Conservation (phyloP, 2,797 vertebrate genomes). For the Heteromormyrus szaboi region DNA sequence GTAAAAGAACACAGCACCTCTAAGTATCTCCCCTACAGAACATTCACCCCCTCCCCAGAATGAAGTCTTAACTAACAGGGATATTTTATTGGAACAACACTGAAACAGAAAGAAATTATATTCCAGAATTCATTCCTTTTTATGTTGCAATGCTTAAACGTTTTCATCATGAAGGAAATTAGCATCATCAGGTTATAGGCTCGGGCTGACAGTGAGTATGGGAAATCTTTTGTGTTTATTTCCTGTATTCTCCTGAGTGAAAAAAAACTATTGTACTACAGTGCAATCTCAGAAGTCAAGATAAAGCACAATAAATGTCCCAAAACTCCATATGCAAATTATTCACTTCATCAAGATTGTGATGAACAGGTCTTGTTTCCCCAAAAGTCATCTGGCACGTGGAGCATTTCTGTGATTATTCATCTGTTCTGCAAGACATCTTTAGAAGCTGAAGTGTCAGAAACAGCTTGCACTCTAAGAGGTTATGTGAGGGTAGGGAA, state of each 20-base stretch:
- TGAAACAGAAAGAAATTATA: not conserved
- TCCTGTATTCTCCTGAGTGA: not conserved
- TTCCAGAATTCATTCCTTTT: not conserved
- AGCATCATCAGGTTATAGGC: not conserved
- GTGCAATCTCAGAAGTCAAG: not conserved
- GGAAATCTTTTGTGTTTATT: not conserved
- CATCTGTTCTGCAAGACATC: not conserved
- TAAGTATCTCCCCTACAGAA: not conserved
- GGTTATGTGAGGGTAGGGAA: slow-evolving; percentile 8
- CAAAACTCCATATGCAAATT: not conserved
- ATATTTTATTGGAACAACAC: not conserved
- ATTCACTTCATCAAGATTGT: not conserved
- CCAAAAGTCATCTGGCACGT: not conserved
- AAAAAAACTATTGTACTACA: not conserved
- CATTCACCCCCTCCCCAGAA: not conserved
- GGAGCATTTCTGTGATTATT: not conserved
- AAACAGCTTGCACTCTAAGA: not conserved
- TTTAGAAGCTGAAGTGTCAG: not conserved
- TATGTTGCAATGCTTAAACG: not conserved
- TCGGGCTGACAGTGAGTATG: not conserved
- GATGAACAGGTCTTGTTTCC: not conserved
- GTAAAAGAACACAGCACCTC: not conserved
- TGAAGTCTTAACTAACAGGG: not conserved
- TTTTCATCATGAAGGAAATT: not conserved
- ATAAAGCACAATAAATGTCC: not conserved